phyloP scores from a whole-genome alignment of 2,797 vertebrate species.

The Poliocrania exsul region DNA sequence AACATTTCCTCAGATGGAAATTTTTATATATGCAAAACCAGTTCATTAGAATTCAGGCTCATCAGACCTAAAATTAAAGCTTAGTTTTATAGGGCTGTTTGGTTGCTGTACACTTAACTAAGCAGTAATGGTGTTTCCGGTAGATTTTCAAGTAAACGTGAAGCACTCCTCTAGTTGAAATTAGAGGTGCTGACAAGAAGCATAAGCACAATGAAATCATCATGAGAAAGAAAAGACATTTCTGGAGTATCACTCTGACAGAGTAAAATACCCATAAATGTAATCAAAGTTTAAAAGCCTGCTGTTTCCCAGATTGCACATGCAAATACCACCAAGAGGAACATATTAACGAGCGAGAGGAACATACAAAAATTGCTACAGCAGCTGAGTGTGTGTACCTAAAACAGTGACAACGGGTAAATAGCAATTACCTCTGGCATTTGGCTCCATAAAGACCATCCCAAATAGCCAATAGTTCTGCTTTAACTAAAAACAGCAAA shows the following conservation, averaged over 20 bases:
- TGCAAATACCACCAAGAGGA: not conserved
- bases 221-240: not conserved
- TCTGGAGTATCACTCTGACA: conserved; percentile 13
- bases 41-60: not conserved
- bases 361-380: not conserved
- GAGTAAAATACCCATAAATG: conserved; percentile 29
- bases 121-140: not conserved
- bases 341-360: not conserved
- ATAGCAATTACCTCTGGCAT: conserved; percentile 23
- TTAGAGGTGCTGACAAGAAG: not conserved
- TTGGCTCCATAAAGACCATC: conserved; percentile 12
- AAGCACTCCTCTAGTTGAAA: not conserved
- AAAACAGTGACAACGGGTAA: conserved; percentile 10
- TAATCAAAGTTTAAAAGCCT: conserved; percentile 9
- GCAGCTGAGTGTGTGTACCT: not conserved
- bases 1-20: not conserved
- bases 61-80: not conserved
- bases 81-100: not conserved
- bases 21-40: not conserved
- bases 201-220: conserved; percentile 15
- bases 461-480: not conserved
- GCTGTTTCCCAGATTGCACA: not conserved
- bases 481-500: not conserved
- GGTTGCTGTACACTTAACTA: not conserved
- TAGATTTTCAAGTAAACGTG: not conserved